These are phyloP conservation scores for Morone chrysops DNA, from an alignment of 2,113 vertebrate genomes.

Conservation along the genomic window DNA sequence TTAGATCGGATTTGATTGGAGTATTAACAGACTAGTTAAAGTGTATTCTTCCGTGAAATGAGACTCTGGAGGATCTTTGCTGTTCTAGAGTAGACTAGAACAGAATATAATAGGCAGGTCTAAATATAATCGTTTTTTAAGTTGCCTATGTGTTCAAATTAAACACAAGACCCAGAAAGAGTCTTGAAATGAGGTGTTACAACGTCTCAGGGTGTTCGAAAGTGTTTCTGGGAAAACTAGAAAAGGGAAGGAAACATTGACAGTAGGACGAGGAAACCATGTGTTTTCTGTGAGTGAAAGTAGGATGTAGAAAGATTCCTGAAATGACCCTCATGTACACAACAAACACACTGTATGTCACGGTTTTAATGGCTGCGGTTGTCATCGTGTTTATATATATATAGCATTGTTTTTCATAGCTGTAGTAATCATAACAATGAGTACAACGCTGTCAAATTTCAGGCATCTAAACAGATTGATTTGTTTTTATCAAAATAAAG, in stretches of 20 bases:
- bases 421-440: not conserved
- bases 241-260: slow-evolving; percentile 58
- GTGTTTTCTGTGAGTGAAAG: slow-evolving; percentile 42
- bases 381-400: too few species aligned
- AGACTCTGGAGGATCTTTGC: not conserved
- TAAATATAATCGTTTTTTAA: not conserved
- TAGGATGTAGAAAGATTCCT: slow-evolving; percentile 9
- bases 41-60: not conserved
- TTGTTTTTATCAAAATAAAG: not conserved
- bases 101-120: not conserved
- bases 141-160: not conserved
- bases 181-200: slow-evolving; percentile 5
- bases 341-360: not conserved
- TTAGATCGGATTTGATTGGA: not conserved
- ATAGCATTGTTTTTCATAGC: too few species aligned
- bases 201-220: not conserved
- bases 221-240: slow-evolving; percentile 25
- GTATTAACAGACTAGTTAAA: not conserved
- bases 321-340: not conserved
- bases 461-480: not conserved
- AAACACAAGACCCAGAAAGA: not conserved
- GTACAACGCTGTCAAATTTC: not conserved
- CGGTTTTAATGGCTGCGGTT: slow-evolving; percentile 6
- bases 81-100: not conserved
- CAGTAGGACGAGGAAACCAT: slow-evolving; percentile 38